phyloP scores from a whole-genome alignment of 2,113 vertebrate species.

The Bombycilla garrulus region DNA sequence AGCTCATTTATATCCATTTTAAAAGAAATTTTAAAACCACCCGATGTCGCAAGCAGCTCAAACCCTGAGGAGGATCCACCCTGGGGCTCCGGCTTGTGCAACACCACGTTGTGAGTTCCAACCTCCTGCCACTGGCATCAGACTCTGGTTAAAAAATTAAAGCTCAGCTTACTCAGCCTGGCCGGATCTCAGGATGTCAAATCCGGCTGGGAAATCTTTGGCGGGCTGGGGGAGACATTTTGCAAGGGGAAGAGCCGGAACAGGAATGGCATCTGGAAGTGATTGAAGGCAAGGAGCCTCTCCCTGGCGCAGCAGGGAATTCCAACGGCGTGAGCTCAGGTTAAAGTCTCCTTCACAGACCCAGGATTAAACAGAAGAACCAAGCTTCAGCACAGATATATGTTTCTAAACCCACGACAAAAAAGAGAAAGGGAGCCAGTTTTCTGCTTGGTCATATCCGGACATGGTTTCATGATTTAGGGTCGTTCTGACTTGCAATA shows the following conservation, averaged over 20 bases:
- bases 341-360: constrained; percentile 4
- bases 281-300: constrained; percentile 43
- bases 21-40: not conserved
- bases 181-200: not conserved
- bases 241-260: not conserved
- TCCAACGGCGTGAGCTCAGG: constrained; percentile 61
- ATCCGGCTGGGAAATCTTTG: not conserved
- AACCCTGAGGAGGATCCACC: not conserved
- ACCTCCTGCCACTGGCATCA: not conserved
- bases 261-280: constrained; percentile 52
- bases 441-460: not conserved
- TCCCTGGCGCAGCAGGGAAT: constrained; percentile 49
- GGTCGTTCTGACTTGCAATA: not conserved
- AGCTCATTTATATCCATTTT: not conserved
- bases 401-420: not conserved
- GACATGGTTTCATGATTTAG: rapidly evolving
- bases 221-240: not conserved
- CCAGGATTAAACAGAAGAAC: not conserved
- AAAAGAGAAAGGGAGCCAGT: not conserved
- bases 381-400: not conserved
- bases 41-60: not conserved
- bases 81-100: not conserved
- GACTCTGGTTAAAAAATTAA: not conserved
- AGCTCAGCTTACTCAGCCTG: not conserved
- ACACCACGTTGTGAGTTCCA: not conserved